These are phyloP conservation scores for Xiphias gladius DNA, from an alignment of 2,113 vertebrate species.

Conservation along the genomic window DNA sequence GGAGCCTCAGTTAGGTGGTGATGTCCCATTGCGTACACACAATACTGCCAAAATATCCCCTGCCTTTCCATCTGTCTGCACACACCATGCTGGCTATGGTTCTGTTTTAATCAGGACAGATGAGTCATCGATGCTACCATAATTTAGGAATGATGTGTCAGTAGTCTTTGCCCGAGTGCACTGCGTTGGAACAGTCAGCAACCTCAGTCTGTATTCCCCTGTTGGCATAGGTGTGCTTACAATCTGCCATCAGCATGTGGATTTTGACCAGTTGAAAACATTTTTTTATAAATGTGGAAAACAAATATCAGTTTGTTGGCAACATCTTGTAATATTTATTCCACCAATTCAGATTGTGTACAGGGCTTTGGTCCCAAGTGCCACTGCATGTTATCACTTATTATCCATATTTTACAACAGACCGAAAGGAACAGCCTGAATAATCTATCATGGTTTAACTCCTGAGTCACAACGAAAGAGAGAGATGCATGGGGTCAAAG, in stretches of 20 bases:
- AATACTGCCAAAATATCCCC: conserved; percentile 12
- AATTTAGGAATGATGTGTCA: background rate
- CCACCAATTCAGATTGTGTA: background rate
- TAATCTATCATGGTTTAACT: background rate
- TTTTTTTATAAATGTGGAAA: background rate
- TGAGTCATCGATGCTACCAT: conserved; percentile 27
- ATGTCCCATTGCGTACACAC: background rate
- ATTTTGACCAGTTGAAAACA: background rate
- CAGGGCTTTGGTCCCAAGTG: background rate
- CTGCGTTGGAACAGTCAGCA: background rate
- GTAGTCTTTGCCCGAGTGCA: background rate
- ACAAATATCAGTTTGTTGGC: background rate
- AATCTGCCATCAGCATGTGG: background rate
- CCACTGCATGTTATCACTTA: background rate
- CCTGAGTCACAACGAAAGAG: background rate
- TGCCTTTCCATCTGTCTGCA: conserved; percentile 12
- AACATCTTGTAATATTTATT: background rate
- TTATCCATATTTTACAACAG: background rate
- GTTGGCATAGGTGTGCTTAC: background rate
- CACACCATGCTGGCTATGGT: background rate
- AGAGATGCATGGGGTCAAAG: background rate
- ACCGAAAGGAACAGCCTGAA: background rate
- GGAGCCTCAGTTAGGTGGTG: background rate
- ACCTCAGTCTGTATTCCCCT: background rate
- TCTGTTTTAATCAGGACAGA: conserved; percentile 25